These are phyloP conservation scores for Meghimatium bilineatum DNA, from an alignment of 2,888 invertebrate species.

Conservation along the genomic window DNA sequence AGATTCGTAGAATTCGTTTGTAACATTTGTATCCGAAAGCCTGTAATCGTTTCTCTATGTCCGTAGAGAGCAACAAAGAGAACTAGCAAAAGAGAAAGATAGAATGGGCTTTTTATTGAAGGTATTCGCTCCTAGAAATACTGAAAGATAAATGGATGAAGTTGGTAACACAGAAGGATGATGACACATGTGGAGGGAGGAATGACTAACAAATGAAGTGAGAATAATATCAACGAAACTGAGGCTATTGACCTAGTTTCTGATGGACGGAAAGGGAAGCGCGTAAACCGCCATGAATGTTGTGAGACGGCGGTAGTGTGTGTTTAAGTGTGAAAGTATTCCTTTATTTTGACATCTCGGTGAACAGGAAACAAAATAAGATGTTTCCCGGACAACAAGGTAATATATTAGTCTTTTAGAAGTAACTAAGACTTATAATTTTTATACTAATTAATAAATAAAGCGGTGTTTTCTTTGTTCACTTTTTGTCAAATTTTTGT, in stretches of 20 bases:
- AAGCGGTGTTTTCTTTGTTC: slow-evolving; percentile 1
- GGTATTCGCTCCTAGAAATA: too few species aligned
- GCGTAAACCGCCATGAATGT: slow-evolving; percentile 41
- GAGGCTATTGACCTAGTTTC: slow-evolving; percentile 14
- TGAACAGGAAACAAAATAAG: slow-evolving; percentile 27
- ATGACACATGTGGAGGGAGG: too few species aligned
- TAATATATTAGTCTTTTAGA: not conserved
- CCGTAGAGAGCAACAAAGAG: too few species aligned
- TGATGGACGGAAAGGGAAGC: slow-evolving; percentile 37
- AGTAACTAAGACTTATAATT: too few species aligned
- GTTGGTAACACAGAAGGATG: not conserved
- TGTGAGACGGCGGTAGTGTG: slow-evolving; percentile 32
- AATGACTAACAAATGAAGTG: not conserved
- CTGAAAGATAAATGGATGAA: too few species aligned
- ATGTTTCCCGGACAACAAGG: slow-evolving; percentile 50
- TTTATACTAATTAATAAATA: not conserved
- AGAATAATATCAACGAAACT: not conserved
- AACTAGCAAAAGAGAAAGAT: too few species aligned
- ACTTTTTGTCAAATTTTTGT: not conserved
- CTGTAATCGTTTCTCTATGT: too few species aligned
- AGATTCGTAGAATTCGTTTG: too few species aligned
- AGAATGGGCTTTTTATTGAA: too few species aligned
- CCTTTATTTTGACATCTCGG: slow-evolving; percentile 6
- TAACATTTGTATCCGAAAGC: too few species aligned
- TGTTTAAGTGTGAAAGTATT: not conserved